Evolutionary conservation across 2,113 vertebrate genomes (phyloP).

Genomic region (Clarias magur): DNA sequence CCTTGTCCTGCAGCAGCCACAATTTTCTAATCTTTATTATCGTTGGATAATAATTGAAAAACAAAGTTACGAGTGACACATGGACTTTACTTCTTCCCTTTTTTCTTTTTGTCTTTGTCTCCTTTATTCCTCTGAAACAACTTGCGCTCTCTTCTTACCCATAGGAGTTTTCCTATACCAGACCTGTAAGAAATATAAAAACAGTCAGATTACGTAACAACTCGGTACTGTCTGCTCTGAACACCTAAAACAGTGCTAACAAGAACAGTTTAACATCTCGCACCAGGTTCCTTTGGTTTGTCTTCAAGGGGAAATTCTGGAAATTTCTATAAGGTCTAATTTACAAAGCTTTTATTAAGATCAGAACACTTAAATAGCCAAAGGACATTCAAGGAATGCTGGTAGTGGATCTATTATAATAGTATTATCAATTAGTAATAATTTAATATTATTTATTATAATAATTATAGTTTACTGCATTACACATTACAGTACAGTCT

Average conservation of each 20-base stretch:
- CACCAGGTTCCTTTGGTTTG: not conserved
- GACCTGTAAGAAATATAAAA: constrained; percentile 59
- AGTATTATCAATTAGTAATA: too few species aligned
- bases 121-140: constrained; percentile 61
- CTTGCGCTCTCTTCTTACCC: constrained; percentile 68
- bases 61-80: too few species aligned
- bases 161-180: constrained; percentile 80
- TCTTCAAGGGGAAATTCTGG: not conserved
- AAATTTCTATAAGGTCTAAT: not conserved
- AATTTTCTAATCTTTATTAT: too few species aligned
- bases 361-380: not conserved
- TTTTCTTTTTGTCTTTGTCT: constrained; percentile 64
- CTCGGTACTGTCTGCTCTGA: not conserved
- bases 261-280: not conserved
- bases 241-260: not conserved
- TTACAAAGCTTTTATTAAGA: not conserved
- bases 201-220: not conserved
- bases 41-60: too few species aligned
- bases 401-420: not conserved
- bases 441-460: too few species aligned
- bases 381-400: not conserved
- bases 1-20: too few species aligned
- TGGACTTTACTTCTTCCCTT: constrained; percentile 63
- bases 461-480: not conserved
- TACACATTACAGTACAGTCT: not conserved